These are phyloP conservation scores for Stramonita haemastoma DNA, from an alignment of 2,888 invertebrate species.

Conservation along the genomic window DNA sequence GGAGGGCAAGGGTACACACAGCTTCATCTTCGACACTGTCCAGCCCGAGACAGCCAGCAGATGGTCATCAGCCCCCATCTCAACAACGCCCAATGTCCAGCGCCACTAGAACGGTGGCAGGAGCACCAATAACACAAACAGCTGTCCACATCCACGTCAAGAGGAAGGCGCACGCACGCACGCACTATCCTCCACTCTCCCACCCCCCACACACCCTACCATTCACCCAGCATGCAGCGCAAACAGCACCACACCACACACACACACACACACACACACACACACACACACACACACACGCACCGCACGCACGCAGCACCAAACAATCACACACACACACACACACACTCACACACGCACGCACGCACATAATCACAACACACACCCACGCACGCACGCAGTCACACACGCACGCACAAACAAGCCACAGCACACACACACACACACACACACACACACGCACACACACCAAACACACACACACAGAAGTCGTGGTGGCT, in stretches of 20 bases:
- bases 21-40: constrained; percentile 9
- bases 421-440: no score
- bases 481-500: no score
- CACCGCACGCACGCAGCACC: no score
- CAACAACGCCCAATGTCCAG: background rate
- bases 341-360: no score
- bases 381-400: no score
- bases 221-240: constrained; percentile 34
- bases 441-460: no score
- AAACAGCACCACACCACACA: background rate
- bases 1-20: background rate
- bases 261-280: no score
- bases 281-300: no score
- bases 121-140: constrained; percentile 29
- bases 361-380: no score
- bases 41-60: background rate
- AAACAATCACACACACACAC: no score
- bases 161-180: background rate
- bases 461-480: no score
- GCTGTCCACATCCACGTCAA: constrained; percentile 22
- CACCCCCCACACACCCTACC: background rate
- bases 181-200: background rate
- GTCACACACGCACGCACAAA: no score
- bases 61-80: background rate
- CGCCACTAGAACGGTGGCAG: background rate